A percentile compares a stretch with the other conserved stretches of the same genome.
phyloP scores from a whole-genome alignment of 2,888 invertebrate species.

The Autographa pulchrina region DNA sequence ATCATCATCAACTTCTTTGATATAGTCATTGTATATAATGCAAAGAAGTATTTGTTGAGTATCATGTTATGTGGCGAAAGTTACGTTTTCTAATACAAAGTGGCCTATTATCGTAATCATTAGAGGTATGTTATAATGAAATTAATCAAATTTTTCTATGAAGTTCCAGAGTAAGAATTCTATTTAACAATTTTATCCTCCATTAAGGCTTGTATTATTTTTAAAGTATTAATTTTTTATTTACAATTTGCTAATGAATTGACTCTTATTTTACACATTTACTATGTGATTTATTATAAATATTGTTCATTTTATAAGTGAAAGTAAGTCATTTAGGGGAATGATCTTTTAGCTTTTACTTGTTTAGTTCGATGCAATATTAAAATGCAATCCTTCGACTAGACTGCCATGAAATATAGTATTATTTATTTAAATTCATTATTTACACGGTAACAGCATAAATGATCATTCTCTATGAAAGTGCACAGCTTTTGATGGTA shows the following conservation, averaged over 20 bases:
- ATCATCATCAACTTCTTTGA: constrained; percentile 78
- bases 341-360: constrained; percentile 52
- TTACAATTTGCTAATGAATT: constrained; percentile 67
- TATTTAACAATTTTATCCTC: constrained; percentile 81
- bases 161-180: constrained; percentile 82
- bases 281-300: constrained; percentile 60
- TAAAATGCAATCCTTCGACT: constrained; percentile 51
- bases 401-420: constrained; percentile 63
- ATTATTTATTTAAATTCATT: constrained; percentile 67
- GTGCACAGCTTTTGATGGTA: constrained; percentile 73
- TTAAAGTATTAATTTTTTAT: constrained; percentile 84
- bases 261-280: constrained; percentile 55
- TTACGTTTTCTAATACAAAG: constrained; percentile 75
- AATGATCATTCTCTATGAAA: constrained; percentile 55
- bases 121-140: constrained; percentile 65
- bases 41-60: constrained; percentile 80
- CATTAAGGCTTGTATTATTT: constrained; percentile 83
- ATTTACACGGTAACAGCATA: constrained; percentile 54
- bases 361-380: constrained; percentile 45
- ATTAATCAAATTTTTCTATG: constrained; percentile 77
- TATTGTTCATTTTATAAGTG: constrained; percentile 61
- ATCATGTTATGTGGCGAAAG: constrained; percentile 78
- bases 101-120: constrained; percentile 83
- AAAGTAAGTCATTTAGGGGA: constrained; percentile 45
- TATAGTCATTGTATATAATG: constrained; percentile 86